These are phyloP conservation scores for Calephelis virginiensis DNA, from an alignment of 1,140 invertebrate genomes.

Conservation along the genomic window DNA sequence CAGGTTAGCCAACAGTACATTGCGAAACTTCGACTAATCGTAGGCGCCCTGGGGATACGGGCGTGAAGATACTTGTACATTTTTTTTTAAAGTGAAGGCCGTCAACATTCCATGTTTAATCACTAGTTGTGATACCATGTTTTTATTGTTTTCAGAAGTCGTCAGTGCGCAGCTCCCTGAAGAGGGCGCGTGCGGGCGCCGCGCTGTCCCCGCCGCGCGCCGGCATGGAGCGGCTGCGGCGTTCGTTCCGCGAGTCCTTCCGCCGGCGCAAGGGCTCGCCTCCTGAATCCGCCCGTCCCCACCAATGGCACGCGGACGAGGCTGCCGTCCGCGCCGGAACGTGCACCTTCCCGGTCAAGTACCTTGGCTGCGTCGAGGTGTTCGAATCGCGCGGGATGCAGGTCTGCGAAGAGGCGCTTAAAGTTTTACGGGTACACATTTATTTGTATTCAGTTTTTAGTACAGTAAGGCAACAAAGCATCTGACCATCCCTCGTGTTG, in stretches of 20 bases:
- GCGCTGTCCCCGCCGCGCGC: conserved; percentile 85
- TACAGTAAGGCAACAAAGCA: too few species aligned
- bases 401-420: conserved; percentile 99
- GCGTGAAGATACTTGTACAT: too few species aligned
- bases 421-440: conserved; percentile 88
- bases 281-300: conserved; percentile 95
- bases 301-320: conserved; percentile 99
- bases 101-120: too few species aligned
- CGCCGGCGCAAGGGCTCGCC: conserved; percentile 88
- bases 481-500: too few species aligned
- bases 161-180: conserved; percentile 75
- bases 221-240: conserved; percentile 94
- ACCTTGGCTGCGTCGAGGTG: conserved; percentile 99
- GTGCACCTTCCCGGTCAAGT: conserved; percentile 98
- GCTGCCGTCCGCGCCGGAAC: conserved; percentile 95
- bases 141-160: conserved; percentile 68
- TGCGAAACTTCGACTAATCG: too few species aligned
- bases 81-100: too few species aligned
- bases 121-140: neutral
- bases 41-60: too few species aligned
- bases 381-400: conserved; percentile 99
- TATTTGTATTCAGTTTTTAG: too few species aligned
- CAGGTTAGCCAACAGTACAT: too few species aligned
- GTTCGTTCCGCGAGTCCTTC: conserved; percentile 96
- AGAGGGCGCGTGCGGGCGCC: conserved; percentile 81